Evolutionary conservation across 2,888 invertebrate genomes (phyloP), one percentile per base, ranked within the genome.

Genomic region (Synergus umbraculus): DNA sequence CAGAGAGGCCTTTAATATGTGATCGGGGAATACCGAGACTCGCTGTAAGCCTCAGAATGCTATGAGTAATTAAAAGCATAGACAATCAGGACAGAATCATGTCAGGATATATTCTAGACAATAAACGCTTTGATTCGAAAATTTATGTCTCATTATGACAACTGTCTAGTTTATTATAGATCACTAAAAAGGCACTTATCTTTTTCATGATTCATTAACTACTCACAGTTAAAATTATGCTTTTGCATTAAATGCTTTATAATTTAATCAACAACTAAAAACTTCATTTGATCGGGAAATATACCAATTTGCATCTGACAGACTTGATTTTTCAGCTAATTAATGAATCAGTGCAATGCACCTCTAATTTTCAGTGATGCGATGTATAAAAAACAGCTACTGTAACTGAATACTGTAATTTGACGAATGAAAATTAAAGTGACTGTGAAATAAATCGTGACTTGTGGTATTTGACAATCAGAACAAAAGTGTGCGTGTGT

Each of bases 11-110:
- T 78, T 83, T 84, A 83, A 84, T 84, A 80, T 77, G 79, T 80
- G 79, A 84, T 84, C 81, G 76, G 76, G 81, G 81, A 83, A 80
- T 80, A 82, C 80, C 76, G 79, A 79, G 76, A 78, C 76, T 82
- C 58, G 49, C 69, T 78, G 66, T 77, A 81, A 79, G 66, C 82
- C 49, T 69, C 69, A 69, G 49, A 69, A 69, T 69, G 69, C 69
- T 69, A 69, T 69, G 69, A 69, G 69, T 69, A 69, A 69, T 69
- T 69, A 69, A 69, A 69, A 69, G 69, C 69, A 29, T 46, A 49
- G 49, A 69, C n/a, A 69, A 69, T 69, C 69, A 49, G 46, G 29
- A 49, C 49, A 69, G 29, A 49, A 69, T 37, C 49, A 69, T 49
- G 49, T 37, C 49, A 69, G 22, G 29, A 49, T 46, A 49, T 49